Conservation (phyloP, 2,888 invertebrate genomes). For the Sphaerophoria taeniata region DNA sequence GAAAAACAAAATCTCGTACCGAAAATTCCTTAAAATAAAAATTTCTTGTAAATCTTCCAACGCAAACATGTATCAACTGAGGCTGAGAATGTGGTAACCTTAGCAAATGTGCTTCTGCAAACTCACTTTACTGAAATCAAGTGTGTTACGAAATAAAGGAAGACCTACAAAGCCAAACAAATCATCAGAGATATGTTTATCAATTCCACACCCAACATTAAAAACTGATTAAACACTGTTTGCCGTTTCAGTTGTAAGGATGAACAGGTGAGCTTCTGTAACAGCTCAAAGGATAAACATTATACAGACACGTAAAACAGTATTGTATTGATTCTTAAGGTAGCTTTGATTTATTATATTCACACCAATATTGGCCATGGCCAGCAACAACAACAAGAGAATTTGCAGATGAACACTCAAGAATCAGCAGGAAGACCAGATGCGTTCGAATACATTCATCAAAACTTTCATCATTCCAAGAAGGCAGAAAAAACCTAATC, state of each 20-base stretch:
- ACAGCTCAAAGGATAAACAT: background rate
- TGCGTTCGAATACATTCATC: slow-evolving; percentile 12
- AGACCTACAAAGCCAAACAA: background rate
- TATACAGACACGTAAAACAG: background rate
- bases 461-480: slow-evolving; percentile 64
- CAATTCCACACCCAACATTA: background rate
- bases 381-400: background rate
- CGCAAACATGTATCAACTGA: no score
- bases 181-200: no score
- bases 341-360: slow-evolving; percentile 35
- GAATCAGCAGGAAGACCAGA: background rate
- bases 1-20: no score
- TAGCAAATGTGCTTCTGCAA: no score
- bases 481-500: slow-evolving; percentile 54
- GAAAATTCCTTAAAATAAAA: no score
- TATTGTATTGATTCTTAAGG: slow-evolving; percentile 38
- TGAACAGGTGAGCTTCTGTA: background rate
- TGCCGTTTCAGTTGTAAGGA: background rate
- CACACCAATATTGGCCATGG: slow-evolving; percentile 11
- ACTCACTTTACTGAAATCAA: background rate
- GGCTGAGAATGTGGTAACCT: no score
- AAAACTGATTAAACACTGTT: background rate
- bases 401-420: background rate
- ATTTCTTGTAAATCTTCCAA: no score
- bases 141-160: background rate